Percentiles rank a stretch among this genome's conserved stretches.
phyloP scores from a whole-genome alignment of 1,140 invertebrate genomes.

The Calycopis cecrops region DNA sequence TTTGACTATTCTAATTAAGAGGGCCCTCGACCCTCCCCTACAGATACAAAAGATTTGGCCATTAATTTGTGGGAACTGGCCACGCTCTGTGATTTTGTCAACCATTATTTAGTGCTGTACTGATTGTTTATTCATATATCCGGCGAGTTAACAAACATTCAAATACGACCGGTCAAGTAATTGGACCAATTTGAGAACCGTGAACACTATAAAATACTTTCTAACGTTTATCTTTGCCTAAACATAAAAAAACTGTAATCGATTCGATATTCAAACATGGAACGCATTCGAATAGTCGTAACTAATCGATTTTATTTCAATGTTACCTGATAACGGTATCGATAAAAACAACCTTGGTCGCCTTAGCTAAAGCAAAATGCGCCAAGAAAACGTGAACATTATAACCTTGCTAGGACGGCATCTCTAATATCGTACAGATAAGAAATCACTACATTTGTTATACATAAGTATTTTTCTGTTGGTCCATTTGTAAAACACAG shows the following conservation, averaged over 20 bases:
- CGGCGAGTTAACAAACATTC: conserved; percentile 9
- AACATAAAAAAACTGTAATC: background rate
- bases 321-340: conserved; percentile 17
- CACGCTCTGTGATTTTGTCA: conserved; percentile 39
- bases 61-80: conserved; percentile 56
- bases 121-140: conserved; percentile 30
- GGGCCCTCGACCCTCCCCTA: conserved; percentile 33
- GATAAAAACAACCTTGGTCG: conserved; percentile 13
- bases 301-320: conserved; percentile 9
- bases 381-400: background rate
- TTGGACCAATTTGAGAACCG: background rate
- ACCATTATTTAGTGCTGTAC: conserved; percentile 36
- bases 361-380: conserved; percentile 8
- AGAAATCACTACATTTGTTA: too few relatives aligned
- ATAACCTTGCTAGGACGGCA: background rate
- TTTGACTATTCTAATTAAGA: conserved; percentile 58
- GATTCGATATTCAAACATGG: conserved; percentile 4
- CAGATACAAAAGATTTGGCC: conserved; percentile 23
- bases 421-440: too few relatives aligned
- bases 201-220: background rate
- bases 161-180: background rate
- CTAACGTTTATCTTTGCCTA: conserved; percentile 5
- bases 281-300: conserved; percentile 12
- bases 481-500: too few relatives aligned
- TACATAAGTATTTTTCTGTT: too few relatives aligned